These are phyloP conservation scores for Melinaea marsaeus DNA, from an alignment of 2,888 invertebrate species.

Conservation along the genomic window DNA sequence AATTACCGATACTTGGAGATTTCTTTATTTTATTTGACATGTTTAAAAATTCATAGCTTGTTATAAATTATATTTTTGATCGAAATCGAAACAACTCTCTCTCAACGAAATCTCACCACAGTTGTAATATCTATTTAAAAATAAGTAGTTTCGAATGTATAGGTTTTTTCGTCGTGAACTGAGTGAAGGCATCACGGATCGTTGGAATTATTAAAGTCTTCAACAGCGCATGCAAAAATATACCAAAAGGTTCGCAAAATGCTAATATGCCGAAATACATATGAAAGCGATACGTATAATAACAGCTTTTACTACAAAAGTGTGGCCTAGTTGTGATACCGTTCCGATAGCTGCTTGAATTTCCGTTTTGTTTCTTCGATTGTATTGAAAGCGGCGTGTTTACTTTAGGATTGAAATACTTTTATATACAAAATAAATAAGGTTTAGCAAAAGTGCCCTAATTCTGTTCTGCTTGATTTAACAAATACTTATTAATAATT, in stretches of 20 bases:
- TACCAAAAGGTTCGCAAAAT: background rate
- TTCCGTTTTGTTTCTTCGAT: background rate
- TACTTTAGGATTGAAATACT: no score
- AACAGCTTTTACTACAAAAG: background rate
- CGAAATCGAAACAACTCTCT: no score
- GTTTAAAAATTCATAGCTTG: no score
- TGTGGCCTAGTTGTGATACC: background rate
- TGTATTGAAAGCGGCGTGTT: background rate
- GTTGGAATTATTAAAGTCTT: background rate
- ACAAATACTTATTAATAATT: no score
- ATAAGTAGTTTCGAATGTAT: background rate
- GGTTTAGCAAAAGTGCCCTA: no score
- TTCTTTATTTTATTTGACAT: no score
- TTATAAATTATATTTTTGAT: no score
- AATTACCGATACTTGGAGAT: no score
- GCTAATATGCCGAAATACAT: background rate
- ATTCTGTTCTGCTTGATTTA: no score
- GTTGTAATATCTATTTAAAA: background rate
- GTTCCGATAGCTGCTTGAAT: conserved; percentile 2
- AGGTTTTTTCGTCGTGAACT: background rate
- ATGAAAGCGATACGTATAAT: background rate
- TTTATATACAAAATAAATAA: no score
- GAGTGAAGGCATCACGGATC: background rate
- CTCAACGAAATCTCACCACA: no score
- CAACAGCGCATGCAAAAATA: background rate